Conservation (phyloP, 1,140 invertebrate species). For the Eubasilissa regina region DNA sequence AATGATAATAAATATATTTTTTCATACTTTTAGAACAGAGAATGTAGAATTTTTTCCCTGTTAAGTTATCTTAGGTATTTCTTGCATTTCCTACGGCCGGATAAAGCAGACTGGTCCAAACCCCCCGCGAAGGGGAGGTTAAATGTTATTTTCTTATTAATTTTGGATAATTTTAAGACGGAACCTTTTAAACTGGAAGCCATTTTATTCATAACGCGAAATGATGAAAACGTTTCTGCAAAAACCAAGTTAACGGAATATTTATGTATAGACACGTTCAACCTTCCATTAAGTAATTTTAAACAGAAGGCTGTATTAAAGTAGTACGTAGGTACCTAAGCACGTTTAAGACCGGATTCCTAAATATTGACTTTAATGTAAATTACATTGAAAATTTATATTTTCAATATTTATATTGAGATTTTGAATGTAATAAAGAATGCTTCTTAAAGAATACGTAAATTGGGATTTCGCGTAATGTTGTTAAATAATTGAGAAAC, state of each 20-base stretch:
- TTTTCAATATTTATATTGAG: no score
- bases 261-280: slow-evolving; percentile 25
- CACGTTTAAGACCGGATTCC: no score
- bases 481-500: no score
- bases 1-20: no score
- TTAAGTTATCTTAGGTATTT: neutral
- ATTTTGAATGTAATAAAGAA: no score
- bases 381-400: no score
- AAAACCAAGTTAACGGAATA: neutral
- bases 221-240: slow-evolving; percentile 30
- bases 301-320: no score
- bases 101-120: neutral
- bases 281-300: slow-evolving; percentile 19
- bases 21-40: neutral
- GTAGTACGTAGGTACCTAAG: no score
- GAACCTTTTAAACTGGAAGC: slow-evolving; percentile 36
- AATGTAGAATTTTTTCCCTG: neutral
- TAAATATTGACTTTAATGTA: no score
- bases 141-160: slow-evolving; percentile 33
- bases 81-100: neutral
- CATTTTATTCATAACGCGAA: slow-evolving; percentile 13
- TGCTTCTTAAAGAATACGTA: no score
- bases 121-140: neutral
- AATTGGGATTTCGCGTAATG: no score
- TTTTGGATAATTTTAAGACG: slow-evolving; percentile 31